Percentiles rank a stretch among this genome's conserved stretches.
These are phyloP conservation scores for Pelochelys cantorii DNA, from an alignment of 2,797 vertebrate genomes.

Conservation along the genomic window DNA sequence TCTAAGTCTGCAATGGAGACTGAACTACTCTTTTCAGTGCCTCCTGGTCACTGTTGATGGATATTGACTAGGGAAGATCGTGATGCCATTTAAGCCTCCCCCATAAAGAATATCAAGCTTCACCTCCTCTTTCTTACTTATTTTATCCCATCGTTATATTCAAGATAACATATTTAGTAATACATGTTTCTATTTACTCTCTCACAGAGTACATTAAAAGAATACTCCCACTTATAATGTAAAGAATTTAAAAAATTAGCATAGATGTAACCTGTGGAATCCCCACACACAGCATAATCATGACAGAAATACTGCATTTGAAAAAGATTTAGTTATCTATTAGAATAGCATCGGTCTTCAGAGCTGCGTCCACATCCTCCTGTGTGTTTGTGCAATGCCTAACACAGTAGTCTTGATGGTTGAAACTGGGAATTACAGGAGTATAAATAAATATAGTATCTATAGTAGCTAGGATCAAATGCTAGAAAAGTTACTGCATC, in stretches of 20 bases:
- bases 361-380: background rate
- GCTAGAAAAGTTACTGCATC: background rate
- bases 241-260: background rate
- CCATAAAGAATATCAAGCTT: constrained; percentile 12
- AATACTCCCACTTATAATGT: background rate
- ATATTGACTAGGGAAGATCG: background rate
- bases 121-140: background rate
- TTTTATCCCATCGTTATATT: background rate
- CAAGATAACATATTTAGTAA: background rate
- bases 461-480: background rate
- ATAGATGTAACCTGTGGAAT: background rate
- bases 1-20: background rate
- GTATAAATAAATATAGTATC: background rate
- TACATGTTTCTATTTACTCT: background rate
- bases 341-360: constrained; percentile 1
- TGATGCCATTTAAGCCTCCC: constrained; percentile 9
- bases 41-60: background rate
- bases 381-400: background rate
- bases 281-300: background rate
- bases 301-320: background rate
- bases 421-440: background rate
- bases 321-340: background rate
- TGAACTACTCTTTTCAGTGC: background rate
- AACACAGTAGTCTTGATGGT: background rate
- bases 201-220: background rate